phyloP scores from a whole-genome alignment of 1,140 invertebrate genomes.

The Parapsyche elsis region DNA sequence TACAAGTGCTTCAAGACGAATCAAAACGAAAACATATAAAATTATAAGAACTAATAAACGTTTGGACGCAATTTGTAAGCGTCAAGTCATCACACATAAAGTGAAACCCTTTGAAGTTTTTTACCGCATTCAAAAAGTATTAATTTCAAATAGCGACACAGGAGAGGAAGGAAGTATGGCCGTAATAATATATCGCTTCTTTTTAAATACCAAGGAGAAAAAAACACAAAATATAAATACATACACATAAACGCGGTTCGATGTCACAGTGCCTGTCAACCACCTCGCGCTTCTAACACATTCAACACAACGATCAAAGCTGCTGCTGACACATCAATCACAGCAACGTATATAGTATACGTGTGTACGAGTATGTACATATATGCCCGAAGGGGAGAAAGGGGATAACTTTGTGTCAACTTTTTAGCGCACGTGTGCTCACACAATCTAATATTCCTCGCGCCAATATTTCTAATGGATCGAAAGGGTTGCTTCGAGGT shows the following conservation, averaged over 20 bases:
- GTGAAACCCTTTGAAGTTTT: slow-evolving; percentile 9
- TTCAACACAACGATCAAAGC: slow-evolving; percentile 19
- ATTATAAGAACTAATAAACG: no score
- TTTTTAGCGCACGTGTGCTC: background rate
- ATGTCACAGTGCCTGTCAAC: no score
- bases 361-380: no score
- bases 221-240: background rate
- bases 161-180: background rate
- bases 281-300: background rate
- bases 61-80: no score
- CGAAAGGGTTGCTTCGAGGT: background rate
- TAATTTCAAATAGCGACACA: slow-evolving; percentile 4
- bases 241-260: background rate
- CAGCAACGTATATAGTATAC: no score
- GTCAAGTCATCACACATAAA: no score
- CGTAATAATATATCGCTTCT: slow-evolving; percentile 5
- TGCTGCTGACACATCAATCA: slow-evolving; percentile 24
- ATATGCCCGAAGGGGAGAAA: no score
- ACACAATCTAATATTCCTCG: background rate
- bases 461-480: slow-evolving; percentile 5
- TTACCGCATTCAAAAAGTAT: background rate
- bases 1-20: no score
- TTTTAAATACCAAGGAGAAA: no score
- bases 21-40: no score
- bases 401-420: background rate